Conservation (phyloP, 2,888 invertebrate genomes). For the Synanthedon andrenaeformis region DNA sequence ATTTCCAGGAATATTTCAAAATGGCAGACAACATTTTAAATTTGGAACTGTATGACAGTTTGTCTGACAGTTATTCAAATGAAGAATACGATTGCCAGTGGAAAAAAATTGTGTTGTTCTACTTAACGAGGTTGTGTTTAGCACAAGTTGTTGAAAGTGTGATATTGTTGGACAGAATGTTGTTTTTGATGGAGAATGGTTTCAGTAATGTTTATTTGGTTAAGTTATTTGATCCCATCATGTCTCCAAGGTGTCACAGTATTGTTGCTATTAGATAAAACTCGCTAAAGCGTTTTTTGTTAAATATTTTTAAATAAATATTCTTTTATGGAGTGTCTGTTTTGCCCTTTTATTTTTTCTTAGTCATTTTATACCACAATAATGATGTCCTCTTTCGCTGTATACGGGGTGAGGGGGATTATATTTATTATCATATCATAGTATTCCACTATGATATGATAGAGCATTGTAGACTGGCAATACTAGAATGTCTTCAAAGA, state of each 20-base stretch:
- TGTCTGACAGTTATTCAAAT: constrained; percentile 25
- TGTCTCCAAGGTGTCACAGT: constrained; percentile 86
- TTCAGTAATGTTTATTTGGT: constrained; percentile 72
- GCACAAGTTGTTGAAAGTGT: constrained; percentile 86
- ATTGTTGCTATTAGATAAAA: constrained; percentile 72
- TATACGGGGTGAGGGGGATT: background rate
- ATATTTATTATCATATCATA: background rate
- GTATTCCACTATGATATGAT: background rate
- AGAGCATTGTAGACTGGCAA: background rate
- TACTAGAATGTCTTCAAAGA: background rate
- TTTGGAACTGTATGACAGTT: constrained; percentile 54
- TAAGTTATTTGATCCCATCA: constrained; percentile 84
- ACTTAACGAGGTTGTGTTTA: constrained; percentile 79
- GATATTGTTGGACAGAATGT: constrained; percentile 83
- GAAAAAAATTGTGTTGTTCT: constrained; percentile 78
- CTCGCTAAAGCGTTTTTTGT: background rate
- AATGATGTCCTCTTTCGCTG: too few species aligned
- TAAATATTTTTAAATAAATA: too few species aligned
- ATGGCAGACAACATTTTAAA: constrained; percentile 75
- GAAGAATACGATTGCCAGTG: constrained; percentile 39
- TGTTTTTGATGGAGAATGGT: constrained; percentile 78
- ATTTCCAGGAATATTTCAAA: constrained; percentile 78
- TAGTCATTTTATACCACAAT: too few species aligned
- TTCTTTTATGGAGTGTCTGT: too few species aligned
- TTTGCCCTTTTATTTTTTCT: too few species aligned